phyloP scores from a whole-genome alignment of 2,888 invertebrate genomes.

The Drosophila fungiperda region DNA sequence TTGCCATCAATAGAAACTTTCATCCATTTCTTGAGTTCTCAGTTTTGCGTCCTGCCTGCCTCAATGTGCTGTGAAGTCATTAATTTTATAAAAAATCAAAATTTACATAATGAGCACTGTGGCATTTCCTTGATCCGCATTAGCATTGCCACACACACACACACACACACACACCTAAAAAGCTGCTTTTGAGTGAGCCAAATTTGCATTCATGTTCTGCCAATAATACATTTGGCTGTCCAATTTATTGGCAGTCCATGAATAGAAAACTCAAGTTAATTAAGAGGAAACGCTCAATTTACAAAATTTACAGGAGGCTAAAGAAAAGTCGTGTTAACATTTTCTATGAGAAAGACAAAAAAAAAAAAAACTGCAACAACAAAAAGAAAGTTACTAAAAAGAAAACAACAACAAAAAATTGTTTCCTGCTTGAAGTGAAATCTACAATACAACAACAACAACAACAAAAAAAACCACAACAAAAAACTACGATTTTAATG shows the following conservation, averaged over 20 bases:
- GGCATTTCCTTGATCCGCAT: slow-evolving; percentile 55
- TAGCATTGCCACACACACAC: slow-evolving; percentile 18
- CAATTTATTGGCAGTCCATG: slow-evolving; percentile 35
- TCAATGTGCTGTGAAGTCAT: slow-evolving; percentile 65
- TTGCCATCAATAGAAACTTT: slow-evolving; percentile 42
- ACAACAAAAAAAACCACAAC: slow-evolving; percentile 28
- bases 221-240: slow-evolving; percentile 12
- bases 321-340: slow-evolving; percentile 26
- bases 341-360: slow-evolving; percentile 32
- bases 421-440: slow-evolving; percentile 66
- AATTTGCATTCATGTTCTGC: slow-evolving; percentile 48
- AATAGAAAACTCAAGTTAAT: slow-evolving; percentile 24
- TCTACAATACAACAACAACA: slow-evolving; percentile 50
- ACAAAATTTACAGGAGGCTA: slow-evolving; percentile 33
- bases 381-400: slow-evolving; percentile 47
- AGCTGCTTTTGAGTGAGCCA: slow-evolving; percentile 18
- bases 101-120: slow-evolving; percentile 67
- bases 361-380: slow-evolving; percentile 12
- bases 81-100: slow-evolving; percentile 69
- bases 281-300: slow-evolving; percentile 40
- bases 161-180: slow-evolving; percentile 6
- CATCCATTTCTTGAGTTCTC: slow-evolving; percentile 1
- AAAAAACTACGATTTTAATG: slow-evolving; percentile 59
- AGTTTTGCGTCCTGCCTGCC: slow-evolving; percentile 24
- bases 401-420: slow-evolving; percentile 31